Evolutionary conservation across 37 sponge, comb jelly and placozoan genomes (phyloP).

Genomic region (Chondrilla cf. caribensis): DNA sequence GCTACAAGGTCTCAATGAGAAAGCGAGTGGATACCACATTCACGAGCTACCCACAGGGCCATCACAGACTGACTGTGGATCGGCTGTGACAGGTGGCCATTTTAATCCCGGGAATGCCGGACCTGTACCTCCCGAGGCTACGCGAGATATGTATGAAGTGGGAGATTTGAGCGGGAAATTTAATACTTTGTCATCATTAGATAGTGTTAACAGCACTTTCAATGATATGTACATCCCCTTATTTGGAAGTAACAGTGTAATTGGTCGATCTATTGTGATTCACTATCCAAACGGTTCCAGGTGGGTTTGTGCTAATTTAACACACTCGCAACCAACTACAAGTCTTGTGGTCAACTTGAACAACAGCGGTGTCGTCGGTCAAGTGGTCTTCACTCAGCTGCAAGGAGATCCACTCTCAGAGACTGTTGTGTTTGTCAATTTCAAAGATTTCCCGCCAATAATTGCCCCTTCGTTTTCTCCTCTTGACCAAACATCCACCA

Average conservation of each 20-base stretch:
- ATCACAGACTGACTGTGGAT: not conserved
- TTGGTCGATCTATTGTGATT: slow-evolving; percentile 75
- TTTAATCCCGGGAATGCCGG: slow-evolving; percentile 54
- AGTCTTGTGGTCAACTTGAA: slow-evolving; percentile 18
- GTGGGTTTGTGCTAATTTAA: slow-evolving; percentile 57
- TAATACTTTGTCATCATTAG: slow-evolving; percentile 32
- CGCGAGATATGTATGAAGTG: slow-evolving; percentile 61
- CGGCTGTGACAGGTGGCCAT: slow-evolving; percentile 29
- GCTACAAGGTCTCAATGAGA: slow-evolving; percentile 40
- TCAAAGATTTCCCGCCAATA: not conserved
- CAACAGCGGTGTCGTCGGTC: slow-evolving; percentile 14
- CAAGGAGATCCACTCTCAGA: slow-evolving; percentile 59
- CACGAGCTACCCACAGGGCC: slow-evolving; percentile 45
- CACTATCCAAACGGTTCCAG: slow-evolving; percentile 17
- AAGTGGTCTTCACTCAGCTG: slow-evolving; percentile 49
- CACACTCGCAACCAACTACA: not conserved
- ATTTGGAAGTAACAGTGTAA: slow-evolving; percentile 53
- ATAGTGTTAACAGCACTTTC: not conserved
- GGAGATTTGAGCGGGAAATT: slow-evolving; percentile 84
- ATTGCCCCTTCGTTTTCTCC: not conserved
- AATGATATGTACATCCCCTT: slow-evolving; percentile 60
- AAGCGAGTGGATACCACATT: slow-evolving; percentile 53
- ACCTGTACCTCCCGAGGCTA: not conserved
- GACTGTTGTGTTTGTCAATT: slow-evolving; percentile 25
- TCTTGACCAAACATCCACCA: not conserved